phyloP scores from a whole-genome alignment of 1,140 invertebrate genomes.

The Chionoecetes opilio region DNA sequence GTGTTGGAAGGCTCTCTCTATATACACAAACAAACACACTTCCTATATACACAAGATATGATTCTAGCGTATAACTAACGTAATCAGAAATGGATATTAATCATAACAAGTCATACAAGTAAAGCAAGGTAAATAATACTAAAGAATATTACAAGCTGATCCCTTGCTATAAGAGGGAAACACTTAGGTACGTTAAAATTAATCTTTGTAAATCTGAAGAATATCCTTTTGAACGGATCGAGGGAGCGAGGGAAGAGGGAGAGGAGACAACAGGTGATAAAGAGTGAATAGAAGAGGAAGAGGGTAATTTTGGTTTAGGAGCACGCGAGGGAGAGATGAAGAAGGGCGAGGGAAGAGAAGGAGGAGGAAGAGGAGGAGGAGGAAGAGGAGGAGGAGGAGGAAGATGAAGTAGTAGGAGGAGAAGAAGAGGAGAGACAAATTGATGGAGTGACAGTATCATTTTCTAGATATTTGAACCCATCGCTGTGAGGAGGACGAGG shows the following conservation, averaged over 20 bases:
- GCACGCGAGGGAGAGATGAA: neutral
- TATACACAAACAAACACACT: too few species aligned
- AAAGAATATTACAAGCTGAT: too few species aligned
- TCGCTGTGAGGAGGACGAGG: neutral
- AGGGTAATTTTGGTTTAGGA: conserved; percentile 29
- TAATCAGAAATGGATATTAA: too few species aligned
- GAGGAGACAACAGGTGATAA: conserved; percentile 5
- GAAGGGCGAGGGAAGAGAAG: neutral
- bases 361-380: neutral
- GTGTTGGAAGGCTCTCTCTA: too few species aligned
- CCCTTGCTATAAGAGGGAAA: neutral
- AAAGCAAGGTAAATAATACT: too few species aligned
- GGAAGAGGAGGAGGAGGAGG: neutral
- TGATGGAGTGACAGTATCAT: neutral
- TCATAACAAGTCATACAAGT: too few species aligned
- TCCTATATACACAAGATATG: too few species aligned
- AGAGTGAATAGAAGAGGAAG: neutral
- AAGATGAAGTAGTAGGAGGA: neutral
- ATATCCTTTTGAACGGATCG: neutral
- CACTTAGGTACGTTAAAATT: neutral
- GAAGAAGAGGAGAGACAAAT: neutral
- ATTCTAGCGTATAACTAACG: too few species aligned
- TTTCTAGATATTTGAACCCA: neutral
- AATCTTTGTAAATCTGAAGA: conserved; percentile 19
- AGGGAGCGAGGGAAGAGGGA: neutral